phyloP scores from a whole-genome alignment of 2,797 vertebrate genomes.

The Balearica regulorum region DNA sequence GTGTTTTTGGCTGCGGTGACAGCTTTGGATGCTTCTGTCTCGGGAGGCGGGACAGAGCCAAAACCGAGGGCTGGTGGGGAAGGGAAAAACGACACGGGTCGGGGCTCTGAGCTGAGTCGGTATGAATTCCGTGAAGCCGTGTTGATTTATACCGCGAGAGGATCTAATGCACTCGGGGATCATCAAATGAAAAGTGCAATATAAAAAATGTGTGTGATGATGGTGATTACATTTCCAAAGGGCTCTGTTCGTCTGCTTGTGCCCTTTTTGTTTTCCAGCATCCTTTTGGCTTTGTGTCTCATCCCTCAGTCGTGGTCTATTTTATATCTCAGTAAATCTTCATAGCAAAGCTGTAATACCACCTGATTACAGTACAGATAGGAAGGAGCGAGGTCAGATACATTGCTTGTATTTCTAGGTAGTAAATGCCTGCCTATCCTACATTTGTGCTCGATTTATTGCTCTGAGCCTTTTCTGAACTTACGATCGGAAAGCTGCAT shows the following conservation, averaged over 20 bases:
- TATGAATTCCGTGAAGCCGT: fast-evolving
- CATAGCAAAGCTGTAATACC: background rate
- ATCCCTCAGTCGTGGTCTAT: background rate
- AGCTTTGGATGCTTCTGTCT: background rate
- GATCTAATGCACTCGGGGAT: background rate
- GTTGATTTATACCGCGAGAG: background rate
- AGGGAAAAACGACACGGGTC: background rate
- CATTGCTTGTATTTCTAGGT: background rate
- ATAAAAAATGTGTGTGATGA: background rate
- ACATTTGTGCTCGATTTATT: background rate
- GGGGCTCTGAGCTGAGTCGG: background rate
- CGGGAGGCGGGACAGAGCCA: background rate
- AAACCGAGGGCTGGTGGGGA: background rate
- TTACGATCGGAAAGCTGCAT: background rate
- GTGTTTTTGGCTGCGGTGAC: background rate
- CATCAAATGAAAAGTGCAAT: background rate
- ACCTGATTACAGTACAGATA: background rate
- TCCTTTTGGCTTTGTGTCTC: background rate
- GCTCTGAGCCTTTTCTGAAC: background rate
- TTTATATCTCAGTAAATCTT: background rate
- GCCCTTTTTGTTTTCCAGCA: background rate
- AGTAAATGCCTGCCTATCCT: background rate
- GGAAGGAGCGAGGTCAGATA: background rate
- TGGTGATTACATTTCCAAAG: background rate
- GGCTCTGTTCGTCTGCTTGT: background rate